Evolutionary conservation across 2,888 invertebrate genomes (phyloP).

Genomic region (Leptinotarsa juncta): DNA sequence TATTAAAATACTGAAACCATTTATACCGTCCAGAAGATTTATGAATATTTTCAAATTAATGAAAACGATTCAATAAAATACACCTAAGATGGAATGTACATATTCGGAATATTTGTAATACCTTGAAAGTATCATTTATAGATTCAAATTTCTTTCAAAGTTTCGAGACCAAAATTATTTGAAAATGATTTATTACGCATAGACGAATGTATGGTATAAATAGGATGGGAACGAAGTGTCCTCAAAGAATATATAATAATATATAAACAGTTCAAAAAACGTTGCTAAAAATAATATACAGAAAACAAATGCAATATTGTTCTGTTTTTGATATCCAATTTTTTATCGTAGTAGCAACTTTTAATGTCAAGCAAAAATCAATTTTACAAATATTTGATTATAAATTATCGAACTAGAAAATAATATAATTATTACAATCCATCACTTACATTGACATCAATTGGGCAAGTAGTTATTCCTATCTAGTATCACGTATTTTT

Average conservation of each 20-base stretch:
- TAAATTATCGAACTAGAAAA: too few species aligned
- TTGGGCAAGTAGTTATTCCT: too few species aligned
- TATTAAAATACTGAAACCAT: background rate
- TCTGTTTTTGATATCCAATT: background rate
- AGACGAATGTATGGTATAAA: background rate
- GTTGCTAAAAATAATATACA: background rate
- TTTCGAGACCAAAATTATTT: constrained; percentile 3
- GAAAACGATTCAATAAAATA: background rate
- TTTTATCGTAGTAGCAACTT: too few species aligned
- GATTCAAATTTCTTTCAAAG: constrained; percentile 4
- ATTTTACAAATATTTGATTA: too few species aligned
- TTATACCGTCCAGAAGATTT: background rate
- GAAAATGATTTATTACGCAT: background rate
- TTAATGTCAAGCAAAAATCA: too few species aligned
- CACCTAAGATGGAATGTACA: background rate
- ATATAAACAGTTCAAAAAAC: constrained; percentile 7
- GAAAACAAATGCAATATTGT: background rate
- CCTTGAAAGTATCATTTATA: background rate
- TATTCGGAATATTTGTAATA: background rate
- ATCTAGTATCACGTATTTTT: too few species aligned
- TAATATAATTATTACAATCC: too few species aligned
- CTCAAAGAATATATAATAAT: background rate
- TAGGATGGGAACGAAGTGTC: constrained; percentile 1
- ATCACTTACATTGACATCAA: too few species aligned
- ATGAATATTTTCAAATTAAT: background rate